Conservation (phyloP, 2,113 vertebrate species). For the Mixornis gularis region DNA sequence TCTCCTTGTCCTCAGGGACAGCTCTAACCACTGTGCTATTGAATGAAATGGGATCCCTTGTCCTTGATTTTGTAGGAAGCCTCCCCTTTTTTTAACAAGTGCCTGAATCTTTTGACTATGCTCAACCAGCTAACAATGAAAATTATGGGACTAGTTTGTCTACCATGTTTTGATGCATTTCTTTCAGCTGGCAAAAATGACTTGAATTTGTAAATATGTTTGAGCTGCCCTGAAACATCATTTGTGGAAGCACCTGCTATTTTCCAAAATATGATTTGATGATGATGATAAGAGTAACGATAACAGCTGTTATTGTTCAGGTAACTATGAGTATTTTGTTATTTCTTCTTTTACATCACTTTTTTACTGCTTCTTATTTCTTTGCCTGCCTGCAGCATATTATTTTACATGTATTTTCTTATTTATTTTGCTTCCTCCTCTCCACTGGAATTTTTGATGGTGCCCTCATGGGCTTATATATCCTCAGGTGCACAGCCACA, state of each 20-base stretch:
- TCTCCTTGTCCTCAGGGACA: neutral
- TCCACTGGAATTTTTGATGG: neutral
- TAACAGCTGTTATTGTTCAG: slow-evolving; percentile 11
- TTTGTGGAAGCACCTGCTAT: slow-evolving; percentile 6
- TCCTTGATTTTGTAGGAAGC: neutral
- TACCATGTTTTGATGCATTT: slow-evolving; percentile 4
- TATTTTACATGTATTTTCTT: neutral
- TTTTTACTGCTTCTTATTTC: neutral
- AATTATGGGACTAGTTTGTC: neutral
- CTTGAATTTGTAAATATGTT: slow-evolving; percentile 26
- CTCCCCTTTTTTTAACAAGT: neutral
- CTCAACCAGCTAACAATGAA: neutral
- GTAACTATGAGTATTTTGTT: neutral
- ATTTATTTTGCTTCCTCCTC: neutral
- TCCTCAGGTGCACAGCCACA: neutral
- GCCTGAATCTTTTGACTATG: neutral
- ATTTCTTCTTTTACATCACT: neutral
- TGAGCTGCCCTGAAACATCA: slow-evolving; percentile 5
- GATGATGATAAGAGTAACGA: neutral
- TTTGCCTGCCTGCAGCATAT: neutral
- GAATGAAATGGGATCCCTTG: neutral
- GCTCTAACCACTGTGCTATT: neutral
- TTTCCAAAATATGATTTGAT: neutral
- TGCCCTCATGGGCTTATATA: neutral
- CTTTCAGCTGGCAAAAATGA: slow-evolving; percentile 32